phyloP scores from a whole-genome alignment of 1,140 invertebrate species.

The Hermetia illucens region DNA sequence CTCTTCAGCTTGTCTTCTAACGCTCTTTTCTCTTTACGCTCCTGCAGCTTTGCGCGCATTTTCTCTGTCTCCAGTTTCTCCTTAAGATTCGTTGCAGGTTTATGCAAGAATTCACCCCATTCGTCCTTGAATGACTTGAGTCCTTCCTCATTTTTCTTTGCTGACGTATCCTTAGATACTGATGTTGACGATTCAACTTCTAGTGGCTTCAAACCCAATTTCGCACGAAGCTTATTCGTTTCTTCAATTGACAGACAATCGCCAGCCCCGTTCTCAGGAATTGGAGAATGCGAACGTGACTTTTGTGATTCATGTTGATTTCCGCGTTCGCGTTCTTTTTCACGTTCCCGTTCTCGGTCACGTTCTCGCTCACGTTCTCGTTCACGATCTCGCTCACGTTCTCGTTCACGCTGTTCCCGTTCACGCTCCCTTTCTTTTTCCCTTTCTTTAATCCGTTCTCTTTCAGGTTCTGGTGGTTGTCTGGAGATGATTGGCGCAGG shows the following conservation, averaged over 20 bases:
- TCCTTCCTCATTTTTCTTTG: constrained; percentile 19
- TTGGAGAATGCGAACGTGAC: constrained; percentile 23
- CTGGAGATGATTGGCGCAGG: constrained; percentile 26
- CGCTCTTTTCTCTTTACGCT: constrained; percentile 63
- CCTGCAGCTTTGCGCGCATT: constrained; percentile 62
- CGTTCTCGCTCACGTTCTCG: too few relatives aligned
- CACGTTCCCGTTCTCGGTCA: constrained; percentile 19
- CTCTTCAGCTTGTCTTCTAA: constrained; percentile 51
- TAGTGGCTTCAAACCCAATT: constrained; percentile 86
- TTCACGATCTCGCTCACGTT: too few relatives aligned
- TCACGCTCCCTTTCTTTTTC: constrained; percentile 19
- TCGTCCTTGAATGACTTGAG: constrained; percentile 54
- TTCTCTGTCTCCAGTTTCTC: constrained; percentile 67
- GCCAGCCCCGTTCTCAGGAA: constrained; percentile 32
- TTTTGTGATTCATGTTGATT: constrained; percentile 8
- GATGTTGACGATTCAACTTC: constrained; percentile 39
- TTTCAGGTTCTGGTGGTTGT: constrained; percentile 13
- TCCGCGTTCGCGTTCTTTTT: constrained; percentile 11
- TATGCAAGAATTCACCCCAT: constrained; percentile 84
- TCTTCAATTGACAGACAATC: constrained; percentile 72
- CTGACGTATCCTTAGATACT: constrained; percentile 9
- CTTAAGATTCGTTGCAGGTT: constrained; percentile 70
- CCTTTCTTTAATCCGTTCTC: constrained; percentile 20
- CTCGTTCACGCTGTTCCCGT: constrained; percentile 9
- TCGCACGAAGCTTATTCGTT: constrained; percentile 81